phyloP scores from a whole-genome alignment of 2,797 vertebrate genomes.

The Sphaeramia orbicularis region DNA sequence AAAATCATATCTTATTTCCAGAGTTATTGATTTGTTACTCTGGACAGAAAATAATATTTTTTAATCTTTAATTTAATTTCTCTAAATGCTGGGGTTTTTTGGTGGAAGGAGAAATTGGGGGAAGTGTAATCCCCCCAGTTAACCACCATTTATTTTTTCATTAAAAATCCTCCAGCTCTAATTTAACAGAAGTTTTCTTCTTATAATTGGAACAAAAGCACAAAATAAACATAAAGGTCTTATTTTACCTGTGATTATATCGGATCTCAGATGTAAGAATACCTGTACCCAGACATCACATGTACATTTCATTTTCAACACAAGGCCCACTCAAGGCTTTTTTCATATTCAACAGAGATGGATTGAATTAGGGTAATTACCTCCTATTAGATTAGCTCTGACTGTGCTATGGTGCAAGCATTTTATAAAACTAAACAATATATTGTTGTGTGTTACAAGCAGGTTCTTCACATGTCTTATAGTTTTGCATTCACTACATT shows the following conservation, averaged over 20 bases:
- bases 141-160: too few species aligned
- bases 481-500: neutral
- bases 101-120: too few species aligned
- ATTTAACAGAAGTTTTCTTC: too few species aligned
- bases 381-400: slow-evolving; percentile 11
- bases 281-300: slow-evolving; percentile 10
- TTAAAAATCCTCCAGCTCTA: too few species aligned
- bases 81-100: too few species aligned
- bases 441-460: slow-evolving; percentile 28
- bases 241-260: neutral
- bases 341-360: slow-evolving; percentile 29
- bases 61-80: too few species aligned
- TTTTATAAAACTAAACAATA: slow-evolving; percentile 15
- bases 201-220: too few species aligned
- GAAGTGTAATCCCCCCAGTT: too few species aligned
- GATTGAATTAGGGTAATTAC: slow-evolving; percentile 32
- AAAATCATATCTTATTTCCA: too few species aligned
- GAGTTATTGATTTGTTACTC: too few species aligned
- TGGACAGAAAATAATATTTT: too few species aligned
- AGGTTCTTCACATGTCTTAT: neutral
- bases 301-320: slow-evolving; percentile 26
- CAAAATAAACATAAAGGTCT: neutral
- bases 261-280: slow-evolving; percentile 14
- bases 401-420: slow-evolving; percentile 5
- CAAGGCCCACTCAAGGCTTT: slow-evolving; percentile 15